phyloP scores from a whole-genome alignment of 2,113 vertebrate species.

The Vulpes lagopus region DNA sequence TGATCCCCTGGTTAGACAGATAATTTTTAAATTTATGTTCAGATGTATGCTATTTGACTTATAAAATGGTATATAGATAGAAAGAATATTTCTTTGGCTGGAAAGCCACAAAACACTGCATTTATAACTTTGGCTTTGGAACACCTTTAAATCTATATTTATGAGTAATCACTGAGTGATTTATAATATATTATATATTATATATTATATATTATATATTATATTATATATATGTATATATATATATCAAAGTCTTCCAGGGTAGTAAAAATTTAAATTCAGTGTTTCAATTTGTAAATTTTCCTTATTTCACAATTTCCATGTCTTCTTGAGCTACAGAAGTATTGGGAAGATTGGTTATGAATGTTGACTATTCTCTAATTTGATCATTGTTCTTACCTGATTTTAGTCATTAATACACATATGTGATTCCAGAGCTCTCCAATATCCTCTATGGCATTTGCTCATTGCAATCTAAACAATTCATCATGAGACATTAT shows the following conservation, averaged over 20 bases:
- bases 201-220: too few relatives aligned
- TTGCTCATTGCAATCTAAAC: background rate
- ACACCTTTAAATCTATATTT: too few relatives aligned
- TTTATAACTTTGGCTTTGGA: too few relatives aligned
- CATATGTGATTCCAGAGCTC: background rate
- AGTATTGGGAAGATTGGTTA: background rate
- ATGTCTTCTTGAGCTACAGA: background rate
- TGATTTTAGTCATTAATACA: background rate
- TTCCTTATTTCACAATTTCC: background rate
- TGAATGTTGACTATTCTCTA: background rate
- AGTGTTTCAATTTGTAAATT: background rate
- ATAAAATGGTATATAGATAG: too few relatives aligned
- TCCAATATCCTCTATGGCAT: background rate
- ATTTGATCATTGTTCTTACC: background rate
- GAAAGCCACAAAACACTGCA: too few relatives aligned
- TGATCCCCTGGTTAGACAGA: too few relatives aligned
- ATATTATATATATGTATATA: too few relatives aligned
- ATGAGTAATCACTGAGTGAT: too few relatives aligned
- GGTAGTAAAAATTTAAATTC: background rate
- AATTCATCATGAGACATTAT: background rate
- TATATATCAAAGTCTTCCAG: background rate
- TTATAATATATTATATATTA: too few relatives aligned
- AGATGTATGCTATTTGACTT: too few relatives aligned
- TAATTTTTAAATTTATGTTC: too few relatives aligned
- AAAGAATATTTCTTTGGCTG: too few relatives aligned